Conservation (phyloP, 2,113 vertebrate species). For the Plestiodon gilberti region DNA sequence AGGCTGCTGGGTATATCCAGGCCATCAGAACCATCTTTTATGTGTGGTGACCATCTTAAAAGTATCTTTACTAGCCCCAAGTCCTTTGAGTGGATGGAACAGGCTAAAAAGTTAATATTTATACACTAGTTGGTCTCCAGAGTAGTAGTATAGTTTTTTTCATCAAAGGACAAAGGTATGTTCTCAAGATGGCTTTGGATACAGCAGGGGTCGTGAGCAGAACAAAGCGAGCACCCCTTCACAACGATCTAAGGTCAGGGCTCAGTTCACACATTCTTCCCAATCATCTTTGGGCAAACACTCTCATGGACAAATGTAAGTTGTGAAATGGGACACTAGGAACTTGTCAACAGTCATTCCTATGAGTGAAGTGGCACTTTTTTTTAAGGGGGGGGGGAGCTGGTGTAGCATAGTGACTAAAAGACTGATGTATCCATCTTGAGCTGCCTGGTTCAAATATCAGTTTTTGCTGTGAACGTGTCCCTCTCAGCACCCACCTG, state of each 20-base stretch:
- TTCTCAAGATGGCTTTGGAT: neutral
- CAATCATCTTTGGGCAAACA: neutral
- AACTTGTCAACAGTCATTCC: neutral
- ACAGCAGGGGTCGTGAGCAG: neutral
- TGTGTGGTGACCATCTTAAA: neutral
- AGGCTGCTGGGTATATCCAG: neutral
- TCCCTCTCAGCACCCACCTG: no score
- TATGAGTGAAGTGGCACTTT: neutral
- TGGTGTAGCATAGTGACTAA: no score
- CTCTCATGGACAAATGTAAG: neutral
- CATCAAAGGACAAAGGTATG: neutral
- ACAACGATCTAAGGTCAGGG: neutral
- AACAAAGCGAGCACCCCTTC: neutral
- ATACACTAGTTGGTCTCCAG: neutral
- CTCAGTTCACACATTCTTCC: neutral
- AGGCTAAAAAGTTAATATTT: neutral
- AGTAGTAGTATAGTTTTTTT: neutral
- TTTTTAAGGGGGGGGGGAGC: neutral
- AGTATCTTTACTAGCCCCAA: no score
- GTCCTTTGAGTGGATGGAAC: neutral
- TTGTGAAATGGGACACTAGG: neutral
- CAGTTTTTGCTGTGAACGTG: neutral
- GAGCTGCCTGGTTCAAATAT: neutral
- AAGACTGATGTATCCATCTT: no score
- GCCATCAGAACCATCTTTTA: neutral